Percentiles rank a stretch among this genome's conserved stretches.
Evolutionary conservation across 2,888 invertebrate genomes (phyloP).

Genomic region (Cybosia mesomella): DNA sequence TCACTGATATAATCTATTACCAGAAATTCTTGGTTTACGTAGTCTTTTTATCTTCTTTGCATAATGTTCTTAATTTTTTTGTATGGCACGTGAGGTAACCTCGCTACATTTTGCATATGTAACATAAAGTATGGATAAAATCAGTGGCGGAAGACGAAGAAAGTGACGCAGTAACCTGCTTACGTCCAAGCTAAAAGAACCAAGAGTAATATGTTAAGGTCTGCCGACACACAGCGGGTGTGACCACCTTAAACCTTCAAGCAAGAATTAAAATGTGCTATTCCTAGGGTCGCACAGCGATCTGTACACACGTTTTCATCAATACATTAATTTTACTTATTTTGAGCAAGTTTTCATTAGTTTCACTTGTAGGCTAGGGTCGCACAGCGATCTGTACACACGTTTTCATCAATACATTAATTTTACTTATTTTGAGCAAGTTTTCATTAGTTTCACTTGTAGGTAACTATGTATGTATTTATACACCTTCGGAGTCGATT

Average conservation of each 20-base stretch:
- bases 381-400: not conserved
- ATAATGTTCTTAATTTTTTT: not conserved
- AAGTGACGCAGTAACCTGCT: slow-evolving; percentile 76
- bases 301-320: not conserved
- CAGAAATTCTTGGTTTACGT: not conserved
- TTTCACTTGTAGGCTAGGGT: not conserved
- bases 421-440: not conserved
- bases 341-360: not conserved
- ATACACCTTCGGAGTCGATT: no score
- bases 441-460: not conserved
- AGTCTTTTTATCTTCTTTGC: slow-evolving; percentile 3
- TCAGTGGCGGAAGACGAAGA: slow-evolving; percentile 67
- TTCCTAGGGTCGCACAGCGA: slow-evolving; percentile 11
- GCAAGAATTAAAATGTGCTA: slow-evolving; percentile 30
- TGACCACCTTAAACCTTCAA: slow-evolving; percentile 37
- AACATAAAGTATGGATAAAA: slow-evolving; percentile 49
- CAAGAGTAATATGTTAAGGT: slow-evolving; percentile 74
- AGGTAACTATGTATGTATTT: no score
- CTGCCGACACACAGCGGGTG: slow-evolving; percentile 39
- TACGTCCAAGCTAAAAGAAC: slow-evolving; percentile 66
- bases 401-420: not conserved
- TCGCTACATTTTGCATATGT: not conserved
- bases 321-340: not conserved
- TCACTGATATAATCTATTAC: not conserved
- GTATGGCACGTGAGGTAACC: slow-evolving; percentile 5